These are phyloP conservation scores for Menura novaehollandiae DNA, from an alignment of 2,113 vertebrate genomes.

Conservation along the genomic window DNA sequence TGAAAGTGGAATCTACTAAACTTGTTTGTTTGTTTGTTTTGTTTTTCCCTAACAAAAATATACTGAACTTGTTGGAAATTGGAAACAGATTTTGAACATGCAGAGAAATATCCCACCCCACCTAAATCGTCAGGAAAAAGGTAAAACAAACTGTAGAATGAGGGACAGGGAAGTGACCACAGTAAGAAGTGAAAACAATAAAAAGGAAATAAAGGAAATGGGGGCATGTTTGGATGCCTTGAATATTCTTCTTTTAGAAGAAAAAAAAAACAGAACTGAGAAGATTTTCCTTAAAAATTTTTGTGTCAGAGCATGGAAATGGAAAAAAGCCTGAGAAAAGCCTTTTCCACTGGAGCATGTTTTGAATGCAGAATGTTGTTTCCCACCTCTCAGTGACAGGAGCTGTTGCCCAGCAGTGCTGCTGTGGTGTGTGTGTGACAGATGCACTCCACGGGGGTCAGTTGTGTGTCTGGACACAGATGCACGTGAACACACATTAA, in stretches of 20 bases:
- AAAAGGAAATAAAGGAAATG: not conserved
- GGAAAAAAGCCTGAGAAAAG: not conserved
- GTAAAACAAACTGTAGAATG: not conserved
- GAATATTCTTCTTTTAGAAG: not conserved
- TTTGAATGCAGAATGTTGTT: not conserved
- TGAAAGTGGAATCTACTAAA: not conserved
- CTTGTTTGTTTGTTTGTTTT: not conserved
- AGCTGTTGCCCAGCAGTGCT: not conserved
- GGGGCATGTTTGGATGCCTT: fast-evolving
- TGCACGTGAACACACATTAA: not conserved
- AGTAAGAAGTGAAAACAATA: not conserved
- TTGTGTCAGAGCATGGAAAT: not conserved
- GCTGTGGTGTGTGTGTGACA: not conserved
- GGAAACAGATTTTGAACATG: not conserved
- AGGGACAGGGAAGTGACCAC: not conserved
- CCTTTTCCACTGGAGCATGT: not conserved
- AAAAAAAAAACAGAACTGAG: too few relatives aligned
- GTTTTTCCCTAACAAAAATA: not conserved
- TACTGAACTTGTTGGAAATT: not conserved
- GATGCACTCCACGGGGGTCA: not conserved
- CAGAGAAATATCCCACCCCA: not conserved
- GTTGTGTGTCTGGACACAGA: not conserved
- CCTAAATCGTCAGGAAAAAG: not conserved
- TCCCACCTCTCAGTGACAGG: not conserved
- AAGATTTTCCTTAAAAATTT: not conserved